Evolutionary conservation across 2,797 vertebrate species (phyloP).

Genomic region (Martes flavigula): DNA sequence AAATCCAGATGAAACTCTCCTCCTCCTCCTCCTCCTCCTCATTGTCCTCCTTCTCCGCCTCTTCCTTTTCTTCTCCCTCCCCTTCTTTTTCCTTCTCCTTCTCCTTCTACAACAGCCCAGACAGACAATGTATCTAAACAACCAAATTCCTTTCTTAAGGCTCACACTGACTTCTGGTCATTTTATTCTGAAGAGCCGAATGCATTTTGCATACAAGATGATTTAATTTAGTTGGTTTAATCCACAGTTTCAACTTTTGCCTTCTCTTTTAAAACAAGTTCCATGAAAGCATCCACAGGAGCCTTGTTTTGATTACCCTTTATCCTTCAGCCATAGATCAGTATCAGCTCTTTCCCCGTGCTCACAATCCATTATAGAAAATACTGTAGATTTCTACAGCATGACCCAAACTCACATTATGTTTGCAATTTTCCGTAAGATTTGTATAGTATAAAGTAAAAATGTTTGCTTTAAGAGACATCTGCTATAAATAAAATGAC

Average conservation of each 20-base stretch:
- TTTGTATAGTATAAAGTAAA: slow-evolving; percentile 81
- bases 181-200: slow-evolving; percentile 69
- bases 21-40: neutral
- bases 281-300: slow-evolving; percentile 78
- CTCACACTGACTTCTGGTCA: slow-evolving; percentile 71
- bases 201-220: slow-evolving; percentile 66
- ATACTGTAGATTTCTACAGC: slow-evolving; percentile 72
- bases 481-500: slow-evolving; percentile 86
- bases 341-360: slow-evolving; percentile 77
- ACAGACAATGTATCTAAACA: slow-evolving; percentile 40
- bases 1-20: slow-evolving; percentile 46
- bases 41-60: neutral
- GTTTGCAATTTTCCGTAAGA: slow-evolving; percentile 80
- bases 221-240: slow-evolving; percentile 81
- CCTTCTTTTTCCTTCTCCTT: neutral
- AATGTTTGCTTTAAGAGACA: slow-evolving; percentile 82
- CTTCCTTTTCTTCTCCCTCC: neutral
- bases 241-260: slow-evolving; percentile 82
- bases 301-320: slow-evolving; percentile 85
- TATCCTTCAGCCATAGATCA: slow-evolving; percentile 82
- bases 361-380: slow-evolving; percentile 80
- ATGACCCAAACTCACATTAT: slow-evolving; percentile 72
- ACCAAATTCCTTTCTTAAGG: slow-evolving; percentile 35
- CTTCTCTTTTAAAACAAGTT: slow-evolving; percentile 82
- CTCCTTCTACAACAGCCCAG: neutral